A percentile compares a stretch with the other conserved stretches of the same genome.
Evolutionary conservation across 2,888 invertebrate genomes (phyloP).

Genomic region (Heliconius hortense): DNA sequence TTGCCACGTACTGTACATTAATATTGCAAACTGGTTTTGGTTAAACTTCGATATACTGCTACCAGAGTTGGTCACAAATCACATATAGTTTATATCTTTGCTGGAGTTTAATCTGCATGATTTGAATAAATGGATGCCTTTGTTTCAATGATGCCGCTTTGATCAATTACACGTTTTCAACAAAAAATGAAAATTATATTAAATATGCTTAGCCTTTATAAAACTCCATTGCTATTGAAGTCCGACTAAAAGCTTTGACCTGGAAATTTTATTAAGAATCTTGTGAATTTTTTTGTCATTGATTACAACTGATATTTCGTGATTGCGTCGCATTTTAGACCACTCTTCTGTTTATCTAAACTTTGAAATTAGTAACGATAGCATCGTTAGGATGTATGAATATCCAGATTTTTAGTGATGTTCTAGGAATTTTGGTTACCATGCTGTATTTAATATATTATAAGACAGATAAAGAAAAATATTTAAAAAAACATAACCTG

Average conservation of each 20-base stretch:
- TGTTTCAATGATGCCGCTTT: too few species aligned
- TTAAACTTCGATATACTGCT: conserved; percentile 72
- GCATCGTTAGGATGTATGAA: neutral
- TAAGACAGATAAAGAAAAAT: too few species aligned
- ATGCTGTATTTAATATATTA: too few species aligned
- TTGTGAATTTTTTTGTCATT: conserved; percentile 51
- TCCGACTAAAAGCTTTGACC: conserved; percentile 38
- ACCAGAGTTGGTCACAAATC: conserved; percentile 57
- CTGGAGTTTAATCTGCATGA: conserved; percentile 28
- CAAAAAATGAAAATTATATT: conserved; percentile 31
- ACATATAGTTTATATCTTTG: conserved; percentile 38
- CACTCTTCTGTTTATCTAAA: conserved; percentile 5
- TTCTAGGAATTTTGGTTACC: too few species aligned
- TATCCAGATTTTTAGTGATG: neutral
- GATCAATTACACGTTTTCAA: conserved; percentile 11
- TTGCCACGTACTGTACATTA: conserved; percentile 73
- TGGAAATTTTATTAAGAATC: conserved; percentile 53
- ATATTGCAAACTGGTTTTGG: conserved; percentile 73
- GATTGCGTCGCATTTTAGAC: conserved; percentile 20
- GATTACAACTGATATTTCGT: conserved; percentile 42
- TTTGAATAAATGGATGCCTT: conserved; percentile 27
- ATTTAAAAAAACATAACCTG: too few species aligned
- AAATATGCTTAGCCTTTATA: conserved; percentile 32
- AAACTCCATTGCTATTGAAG: conserved; percentile 31
- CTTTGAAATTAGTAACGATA: conserved; percentile 1